Base-by-base conservation (phyloP, 2,888 invertebrate genomes). In the Aporophyla lueneburgensis region DNA sequence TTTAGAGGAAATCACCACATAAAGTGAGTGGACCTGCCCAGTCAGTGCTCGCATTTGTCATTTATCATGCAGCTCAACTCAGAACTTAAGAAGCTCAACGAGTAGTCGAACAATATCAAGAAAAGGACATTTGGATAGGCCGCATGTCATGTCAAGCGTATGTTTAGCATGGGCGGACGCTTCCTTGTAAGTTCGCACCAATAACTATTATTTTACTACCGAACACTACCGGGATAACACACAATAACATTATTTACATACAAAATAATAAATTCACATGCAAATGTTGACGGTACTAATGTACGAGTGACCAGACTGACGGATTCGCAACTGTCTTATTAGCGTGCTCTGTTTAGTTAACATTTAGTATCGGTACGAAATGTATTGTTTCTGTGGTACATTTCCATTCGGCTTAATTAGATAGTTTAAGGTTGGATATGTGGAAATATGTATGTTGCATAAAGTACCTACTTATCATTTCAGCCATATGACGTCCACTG, bases 341-440 rank as follows among this genome's bases (percentile, higher is more conserved):
- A 96, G 95, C 95, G 86, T 33, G 63, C 16, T 40, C 9, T 94
- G 85, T 95, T 95, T 94, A 86, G 89, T 76, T 87, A 87, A 90
- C 86, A 85, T 83, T 88, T 95, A 95, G 95, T 91, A 69, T 49
- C 5, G 46, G 68, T 78, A 85, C 85, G 86, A 91, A 87, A 89
- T 90, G 86, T 86, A 94, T 95, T 93, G 95, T 94, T 85, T 93
- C 91, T 91, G 86, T 78, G 83, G 94, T 93, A 93, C 56, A 90
- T 94, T 95, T 95, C 95, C 95, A 94, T 90, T 78, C 81, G 58
- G 65, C 66, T 84, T 87, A 87, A 89, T 86, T 84, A 78, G 67
- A 79, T 63, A 54, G 63, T 43, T 73, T 63, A 62, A n/a, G 54
- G 58, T 67, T 73, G 49, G 58, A 46, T 63, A 59, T 71, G 59